Evolutionary conservation across 2,113 vertebrate species (phyloP), one percentile per base, ranked within the genome.

Genomic region (Mola mola): DNA sequence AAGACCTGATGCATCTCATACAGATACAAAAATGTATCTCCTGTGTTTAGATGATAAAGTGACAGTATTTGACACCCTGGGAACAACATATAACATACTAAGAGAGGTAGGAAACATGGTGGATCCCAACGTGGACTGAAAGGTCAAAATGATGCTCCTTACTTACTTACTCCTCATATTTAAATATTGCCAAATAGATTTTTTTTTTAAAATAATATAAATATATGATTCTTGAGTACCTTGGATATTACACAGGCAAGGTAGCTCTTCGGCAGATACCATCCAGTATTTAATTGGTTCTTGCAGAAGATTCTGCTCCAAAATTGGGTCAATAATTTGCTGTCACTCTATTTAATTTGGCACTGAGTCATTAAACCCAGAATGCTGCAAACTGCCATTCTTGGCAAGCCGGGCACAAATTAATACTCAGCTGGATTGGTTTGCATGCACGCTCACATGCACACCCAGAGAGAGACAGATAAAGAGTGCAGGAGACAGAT

Each of bases 281-380:
- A 48, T 66, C 58, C 64, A 37, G 19, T 71, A 52, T 44, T 58
- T 67, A 36, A 81, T 84, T 82, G 64, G 44, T 68, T 59, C 16
- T 58, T 49, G 24, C 71, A 65, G 57, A 69, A 73, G 61, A 56
- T 71, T 44, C 64, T 44, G 66, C 28, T 2, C 17, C 17, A 51
- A 82, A 89, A 90, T 76, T 75, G 73, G 83, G 81, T 88, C 87
- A 88, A 75, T 87, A 83, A 87, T 82, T 87, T 70, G 65, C 69
- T 79, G 79, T 82, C 77, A 75, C 73, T 75, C 53, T 74, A 72
- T 83, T 86, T 79, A 43, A 77, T 85, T 81, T 90, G 81, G 76
- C 70, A 31, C 25, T 8, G 49, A 73, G 81, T 87, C 85, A 82
- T 83, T 80, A 77, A 76, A 81, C 50, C 68, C 58, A 34, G 63